These are phyloP conservation scores for Aporophyla nigra DNA, from an alignment of 2,888 invertebrate genomes.

Conservation along the genomic window DNA sequence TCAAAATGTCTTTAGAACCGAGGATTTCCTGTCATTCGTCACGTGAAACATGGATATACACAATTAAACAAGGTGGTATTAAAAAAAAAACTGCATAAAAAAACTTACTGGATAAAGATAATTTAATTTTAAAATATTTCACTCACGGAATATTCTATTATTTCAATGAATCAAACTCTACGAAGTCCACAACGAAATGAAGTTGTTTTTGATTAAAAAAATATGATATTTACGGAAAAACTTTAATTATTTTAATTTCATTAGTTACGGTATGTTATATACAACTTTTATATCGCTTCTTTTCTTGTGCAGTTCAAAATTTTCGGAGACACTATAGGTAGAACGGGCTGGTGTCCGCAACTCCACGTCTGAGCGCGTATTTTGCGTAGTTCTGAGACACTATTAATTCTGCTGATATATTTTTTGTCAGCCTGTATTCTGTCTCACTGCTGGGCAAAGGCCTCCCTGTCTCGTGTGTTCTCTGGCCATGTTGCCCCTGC, in stretches of 20 bases:
- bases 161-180: not conserved
- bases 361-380: no score
- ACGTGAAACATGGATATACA: not conserved
- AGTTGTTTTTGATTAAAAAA: not conserved
- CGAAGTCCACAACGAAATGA: not conserved
- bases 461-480: no score
- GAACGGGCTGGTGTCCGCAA: no score
- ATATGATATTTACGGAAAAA: not conserved
- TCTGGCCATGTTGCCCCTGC: no score
- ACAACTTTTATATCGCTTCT: not conserved
- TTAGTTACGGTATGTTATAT: constrained; percentile 6
- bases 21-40: not conserved
- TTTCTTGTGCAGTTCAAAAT: not conserved
- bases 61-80: not conserved
- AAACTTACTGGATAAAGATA: not conserved
- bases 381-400: no score
- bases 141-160: not conserved
- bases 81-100: not conserved
- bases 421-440: no score
- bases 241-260: constrained; percentile 18
- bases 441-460: no score
- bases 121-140: not conserved
- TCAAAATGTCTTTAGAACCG: no score
- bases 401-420: no score
- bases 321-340: no score